Evolutionary conservation across 2,888 invertebrate genomes (phyloP).

Genomic region (Anorthoa munda): DNA sequence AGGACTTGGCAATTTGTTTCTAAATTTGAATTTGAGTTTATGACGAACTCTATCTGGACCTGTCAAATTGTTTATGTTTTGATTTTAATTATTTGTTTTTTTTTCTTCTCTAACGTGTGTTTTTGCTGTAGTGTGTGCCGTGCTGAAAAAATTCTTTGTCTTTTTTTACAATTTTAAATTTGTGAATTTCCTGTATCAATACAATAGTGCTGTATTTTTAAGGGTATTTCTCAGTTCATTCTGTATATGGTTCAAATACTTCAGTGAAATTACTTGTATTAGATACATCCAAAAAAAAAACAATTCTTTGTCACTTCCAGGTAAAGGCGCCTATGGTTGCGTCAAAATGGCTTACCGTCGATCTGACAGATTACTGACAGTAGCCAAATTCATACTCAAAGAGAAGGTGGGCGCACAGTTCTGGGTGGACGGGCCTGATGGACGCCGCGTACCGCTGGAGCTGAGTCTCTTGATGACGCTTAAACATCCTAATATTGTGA

Average conservation of each 20-base stretch:
- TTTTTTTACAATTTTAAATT: not conserved
- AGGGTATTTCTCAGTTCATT: not conserved
- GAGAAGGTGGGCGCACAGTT: conserved; percentile 93
- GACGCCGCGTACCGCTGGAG: conserved; percentile 92
- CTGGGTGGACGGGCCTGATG: conserved; percentile 91
- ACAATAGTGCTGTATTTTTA: not conserved
- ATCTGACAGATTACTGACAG: conserved; percentile 91
- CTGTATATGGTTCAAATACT: not conserved
- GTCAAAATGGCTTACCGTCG: conserved; percentile 93
- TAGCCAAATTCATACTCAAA: conserved; percentile 94
- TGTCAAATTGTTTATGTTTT: too few species aligned
- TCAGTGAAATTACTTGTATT: not conserved
- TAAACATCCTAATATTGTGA: conserved; percentile 93
- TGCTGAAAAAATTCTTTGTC: too few species aligned
- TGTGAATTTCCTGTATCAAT: not conserved
- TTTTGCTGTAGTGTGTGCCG: too few species aligned
- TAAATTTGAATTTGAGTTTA: too few species aligned
- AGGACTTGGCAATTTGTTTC: too few species aligned
- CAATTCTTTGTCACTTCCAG: conserved; percentile 65
- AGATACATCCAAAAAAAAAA: not conserved
- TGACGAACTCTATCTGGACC: too few species aligned
- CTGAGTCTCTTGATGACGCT: conserved; percentile 92
- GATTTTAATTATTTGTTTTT: too few species aligned
- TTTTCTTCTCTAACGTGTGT: too few species aligned
- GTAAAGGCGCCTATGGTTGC: conserved; percentile 94